Conservation (phyloP, 1,140 invertebrate genomes). For the Drosophila pseudoananassae region DNA sequence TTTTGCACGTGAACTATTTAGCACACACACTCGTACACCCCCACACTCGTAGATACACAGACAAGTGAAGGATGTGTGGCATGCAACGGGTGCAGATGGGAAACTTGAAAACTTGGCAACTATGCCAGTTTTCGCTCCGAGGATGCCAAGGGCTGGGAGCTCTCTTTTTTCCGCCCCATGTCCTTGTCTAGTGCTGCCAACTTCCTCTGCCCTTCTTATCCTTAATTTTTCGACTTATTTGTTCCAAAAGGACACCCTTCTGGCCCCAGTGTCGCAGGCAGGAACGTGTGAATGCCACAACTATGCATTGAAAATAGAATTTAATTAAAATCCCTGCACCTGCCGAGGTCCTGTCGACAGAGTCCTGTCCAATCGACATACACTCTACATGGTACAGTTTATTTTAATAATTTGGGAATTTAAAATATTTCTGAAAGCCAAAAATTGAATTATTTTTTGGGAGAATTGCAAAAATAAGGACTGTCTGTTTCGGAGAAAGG, state of each 20-base stretch:
- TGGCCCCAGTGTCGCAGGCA: too few species aligned
- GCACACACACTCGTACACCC: slow-evolving; percentile 15
- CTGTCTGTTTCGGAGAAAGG: background rate
- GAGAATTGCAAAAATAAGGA: too few species aligned
- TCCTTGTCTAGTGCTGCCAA: background rate
- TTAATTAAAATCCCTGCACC: too few species aligned
- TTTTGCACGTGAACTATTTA: slow-evolving; percentile 57
- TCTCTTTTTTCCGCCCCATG: slow-evolving; percentile 1
- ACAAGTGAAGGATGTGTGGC: slow-evolving; percentile 7
- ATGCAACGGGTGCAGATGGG: background rate
- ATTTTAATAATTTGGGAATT: background rate
- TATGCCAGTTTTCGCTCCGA: background rate
- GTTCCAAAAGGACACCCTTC: too few species aligned
- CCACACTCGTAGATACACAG: background rate
- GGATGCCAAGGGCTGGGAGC: background rate
- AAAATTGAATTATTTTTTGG: too few species aligned
- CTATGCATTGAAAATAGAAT: too few species aligned
- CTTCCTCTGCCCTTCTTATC: background rate
- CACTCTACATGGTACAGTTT: too few species aligned
- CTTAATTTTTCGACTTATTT: background rate
- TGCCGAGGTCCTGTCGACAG: too few species aligned
- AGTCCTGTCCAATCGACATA: too few species aligned
- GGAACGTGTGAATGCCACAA: too few species aligned
- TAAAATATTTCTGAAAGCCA: too few species aligned
- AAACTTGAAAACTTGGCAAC: slow-evolving; percentile 3